Evolutionary conservation across 1,140 invertebrate genomes (phyloP), one percentile per base, ranked within the genome.

Genomic region (Rhagoletis zephyria): DNA sequence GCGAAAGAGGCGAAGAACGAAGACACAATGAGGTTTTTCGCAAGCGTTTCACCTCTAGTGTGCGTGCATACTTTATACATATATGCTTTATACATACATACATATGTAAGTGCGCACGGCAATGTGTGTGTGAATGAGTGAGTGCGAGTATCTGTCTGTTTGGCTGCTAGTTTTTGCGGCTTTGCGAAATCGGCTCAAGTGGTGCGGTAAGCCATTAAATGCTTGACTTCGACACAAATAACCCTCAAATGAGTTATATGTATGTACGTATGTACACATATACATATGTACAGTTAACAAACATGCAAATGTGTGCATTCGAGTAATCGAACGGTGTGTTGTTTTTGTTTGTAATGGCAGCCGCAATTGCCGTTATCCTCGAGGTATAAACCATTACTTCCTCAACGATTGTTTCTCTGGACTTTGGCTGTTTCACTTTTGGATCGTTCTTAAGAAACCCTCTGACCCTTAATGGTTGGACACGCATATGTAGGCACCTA

Each of bases 191-290:
- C 74, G 74, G 48, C 45, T 81, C 74, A 81, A 81, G 74, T 81
- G 48, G 74, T 81, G 74, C 74, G 48, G 74, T 81, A 81, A 81
- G 74, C 74, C 74, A 51, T n/a, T 81, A 81, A 81, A 81, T 51
- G 48, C 45, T 81, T 81, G 74, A 81, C 74, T 81, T 51, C 74
- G 48, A 81, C 48, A 81, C n/a, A 77, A 14, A 16, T 12, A 48
- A 30, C 30, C 30, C 30, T 30, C 30, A 30, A 30, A 1, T 30
- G 30, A 74, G 19, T 3, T 42, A 48, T 12, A 59, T 3, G 2
- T 81, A 4, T 51, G 40, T 51, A 77, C 16, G 40, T 51, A 48
- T 40, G 6, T 30, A 10, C 30, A 40, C 64, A 30, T 63, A 63
- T 14, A 3, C 61, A 4, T 14, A 4, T n/a, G 16, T 63, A 63